phyloP scores from a whole-genome alignment of 2,113 vertebrate genomes.

The Fukomys damarensis region DNA sequence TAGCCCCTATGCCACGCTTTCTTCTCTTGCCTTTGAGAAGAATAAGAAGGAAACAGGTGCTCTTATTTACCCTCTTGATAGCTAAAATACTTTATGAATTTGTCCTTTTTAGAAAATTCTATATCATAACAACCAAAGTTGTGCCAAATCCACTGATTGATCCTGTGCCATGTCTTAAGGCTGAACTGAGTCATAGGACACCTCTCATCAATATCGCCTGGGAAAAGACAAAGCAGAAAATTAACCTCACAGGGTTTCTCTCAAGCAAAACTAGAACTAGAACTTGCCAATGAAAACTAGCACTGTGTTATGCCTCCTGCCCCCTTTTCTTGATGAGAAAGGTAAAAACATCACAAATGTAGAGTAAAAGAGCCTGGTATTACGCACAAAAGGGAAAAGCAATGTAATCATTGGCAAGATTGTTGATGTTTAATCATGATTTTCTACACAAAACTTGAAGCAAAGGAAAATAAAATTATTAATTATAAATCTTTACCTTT shows the following conservation, averaged over 20 bases:
- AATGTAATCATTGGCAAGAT: not conserved
- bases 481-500: not conserved
- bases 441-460: not conserved
- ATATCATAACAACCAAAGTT: constrained; percentile 20
- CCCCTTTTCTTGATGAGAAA: not conserved
- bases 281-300: constrained; percentile 3
- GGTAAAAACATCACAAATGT: not conserved
- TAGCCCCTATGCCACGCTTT: too few species aligned
- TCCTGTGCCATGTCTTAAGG: constrained; percentile 19
- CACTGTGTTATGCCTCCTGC: not conserved
- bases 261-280: not conserved
- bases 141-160: constrained; percentile 37
- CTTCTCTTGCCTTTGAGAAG: not conserved
- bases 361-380: not conserved
- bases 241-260: not conserved
- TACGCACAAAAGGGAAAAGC: not conserved
- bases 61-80: constrained; percentile 45
- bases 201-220: not conserved
- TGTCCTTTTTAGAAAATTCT: constrained; percentile 57
- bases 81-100: constrained; percentile 24
- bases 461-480: not conserved
- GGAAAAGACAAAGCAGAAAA: not conserved
- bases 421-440: not conserved
- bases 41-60: not conserved
- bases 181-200: not conserved